A percentile compares a stretch with the other conserved stretches of the same genome.
Evolutionary conservation across 2,797 vertebrate genomes (phyloP).

Genomic region (Tragelaphus oryx): DNA sequence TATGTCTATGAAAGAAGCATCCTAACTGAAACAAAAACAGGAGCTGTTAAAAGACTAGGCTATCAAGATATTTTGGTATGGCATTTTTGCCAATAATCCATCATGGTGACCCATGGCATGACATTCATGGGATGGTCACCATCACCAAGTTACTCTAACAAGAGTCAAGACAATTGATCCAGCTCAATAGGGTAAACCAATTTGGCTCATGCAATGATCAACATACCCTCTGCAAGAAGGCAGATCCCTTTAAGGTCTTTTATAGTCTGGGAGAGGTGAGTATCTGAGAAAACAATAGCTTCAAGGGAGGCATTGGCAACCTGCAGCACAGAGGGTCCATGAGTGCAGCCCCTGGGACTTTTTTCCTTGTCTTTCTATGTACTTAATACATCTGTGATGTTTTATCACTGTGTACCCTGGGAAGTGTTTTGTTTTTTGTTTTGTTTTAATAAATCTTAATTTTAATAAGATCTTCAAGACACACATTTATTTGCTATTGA

Average conservation of each 20-base stretch:
- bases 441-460: neutral
- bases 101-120: neutral
- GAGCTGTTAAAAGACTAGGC: neutral
- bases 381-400: neutral
- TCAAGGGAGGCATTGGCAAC: neutral
- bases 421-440: slow-evolving; percentile 23
- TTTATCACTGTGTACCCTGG: slow-evolving; percentile 22
- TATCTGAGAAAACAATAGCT: neutral
- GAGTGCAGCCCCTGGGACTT: neutral
- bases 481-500: neutral
- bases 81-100: neutral
- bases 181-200: neutral
- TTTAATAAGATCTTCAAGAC: neutral
- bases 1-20: neutral
- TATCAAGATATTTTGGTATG: neutral
- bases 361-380: neutral
- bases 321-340: fast-evolving
- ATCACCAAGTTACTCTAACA: neutral
- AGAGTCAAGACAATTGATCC: neutral
- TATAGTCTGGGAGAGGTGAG: neutral
- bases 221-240: neutral
- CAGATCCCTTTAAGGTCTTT: neutral
- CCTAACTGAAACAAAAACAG: neutral
- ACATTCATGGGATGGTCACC: neutral
- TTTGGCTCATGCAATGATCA: neutral